These are phyloP conservation scores for Hydropsyche tenuis DNA, from an alignment of 1,140 invertebrate species.

Conservation along the genomic window DNA sequence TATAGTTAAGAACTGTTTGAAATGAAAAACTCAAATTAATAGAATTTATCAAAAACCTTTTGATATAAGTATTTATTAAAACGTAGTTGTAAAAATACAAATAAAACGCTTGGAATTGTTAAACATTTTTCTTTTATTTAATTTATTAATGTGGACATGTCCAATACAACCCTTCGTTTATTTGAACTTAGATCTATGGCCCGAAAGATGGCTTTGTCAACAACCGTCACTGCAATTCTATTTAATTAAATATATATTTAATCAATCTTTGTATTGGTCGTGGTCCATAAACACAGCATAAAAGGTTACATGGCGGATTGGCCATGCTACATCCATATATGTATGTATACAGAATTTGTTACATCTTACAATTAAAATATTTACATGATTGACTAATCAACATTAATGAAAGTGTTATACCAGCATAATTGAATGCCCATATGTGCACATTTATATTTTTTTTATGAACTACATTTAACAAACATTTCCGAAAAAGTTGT, in stretches of 20 bases:
- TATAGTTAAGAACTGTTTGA: no score
- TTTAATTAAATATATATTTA: slow-evolving; percentile 50
- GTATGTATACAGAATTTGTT: neutral
- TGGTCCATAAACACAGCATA: slow-evolving; percentile 32
- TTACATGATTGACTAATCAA: slow-evolving; percentile 50
- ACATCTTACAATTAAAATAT: slow-evolving; percentile 44
- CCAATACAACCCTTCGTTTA: slow-evolving; percentile 47
- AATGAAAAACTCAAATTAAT: neutral
- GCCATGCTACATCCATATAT: slow-evolving; percentile 15
- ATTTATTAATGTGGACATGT: slow-evolving; percentile 47
- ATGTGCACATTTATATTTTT: slow-evolving; percentile 10
- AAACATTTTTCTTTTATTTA: slow-evolving; percentile 49
- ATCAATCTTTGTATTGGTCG: slow-evolving; percentile 48
- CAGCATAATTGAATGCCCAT: slow-evolving; percentile 35
- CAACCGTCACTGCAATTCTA: slow-evolving; percentile 50
- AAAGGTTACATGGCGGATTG: neutral
- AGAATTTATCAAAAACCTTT: neutral
- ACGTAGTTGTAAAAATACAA: no score
- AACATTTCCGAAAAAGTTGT: no score
- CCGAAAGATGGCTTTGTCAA: slow-evolving; percentile 50
- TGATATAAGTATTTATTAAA: no score
- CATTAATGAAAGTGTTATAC: slow-evolving; percentile 44
- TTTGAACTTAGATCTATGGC: slow-evolving; percentile 51
- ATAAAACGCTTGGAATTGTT: slow-evolving; percentile 33
- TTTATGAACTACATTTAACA: no score